phyloP scores from a whole-genome alignment of 2,113 vertebrate genomes.

The Ursus arctos region DNA sequence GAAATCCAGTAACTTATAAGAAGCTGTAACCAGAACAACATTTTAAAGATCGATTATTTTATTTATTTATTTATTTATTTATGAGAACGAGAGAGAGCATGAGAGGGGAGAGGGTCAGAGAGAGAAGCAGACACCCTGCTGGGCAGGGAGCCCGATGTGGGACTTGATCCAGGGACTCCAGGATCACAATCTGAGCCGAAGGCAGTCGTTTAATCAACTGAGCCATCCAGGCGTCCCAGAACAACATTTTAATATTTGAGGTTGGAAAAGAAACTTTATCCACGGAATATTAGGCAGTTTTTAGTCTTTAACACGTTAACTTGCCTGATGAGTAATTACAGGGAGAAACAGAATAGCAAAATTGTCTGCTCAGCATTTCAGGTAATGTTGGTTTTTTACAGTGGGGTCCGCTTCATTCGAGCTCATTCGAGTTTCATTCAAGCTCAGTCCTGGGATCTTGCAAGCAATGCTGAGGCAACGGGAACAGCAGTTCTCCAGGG shows the following conservation, averaged over 20 bases:
- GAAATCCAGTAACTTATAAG: slow-evolving; percentile 37
- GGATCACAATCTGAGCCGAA: no score
- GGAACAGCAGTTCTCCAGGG: neutral
- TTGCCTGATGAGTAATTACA: neutral
- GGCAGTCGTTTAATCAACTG: no score
- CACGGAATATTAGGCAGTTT: neutral
- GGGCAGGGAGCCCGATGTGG: no score
- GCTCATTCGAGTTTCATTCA: neutral
- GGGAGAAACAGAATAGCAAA: neutral
- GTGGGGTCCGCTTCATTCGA: neutral
- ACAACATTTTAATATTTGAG: slow-evolving; percentile 46
- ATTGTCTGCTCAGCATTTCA: neutral
- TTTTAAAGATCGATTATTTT: neutral
- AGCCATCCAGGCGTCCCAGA: neutral
- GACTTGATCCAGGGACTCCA: no score
- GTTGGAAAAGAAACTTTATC: slow-evolving; percentile 48
- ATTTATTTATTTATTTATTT: no score
- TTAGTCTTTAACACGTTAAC: neutral
- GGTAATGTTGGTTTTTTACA: neutral
- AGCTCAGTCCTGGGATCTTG: neutral
- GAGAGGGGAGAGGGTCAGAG: no score
- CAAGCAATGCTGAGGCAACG: neutral
- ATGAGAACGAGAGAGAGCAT: no score
- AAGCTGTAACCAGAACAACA: neutral
- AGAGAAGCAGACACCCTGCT: no score